These are phyloP conservation scores for Basileuterus tristriatus DNA, from an alignment of 2,797 vertebrate species.

Conservation along the genomic window DNA sequence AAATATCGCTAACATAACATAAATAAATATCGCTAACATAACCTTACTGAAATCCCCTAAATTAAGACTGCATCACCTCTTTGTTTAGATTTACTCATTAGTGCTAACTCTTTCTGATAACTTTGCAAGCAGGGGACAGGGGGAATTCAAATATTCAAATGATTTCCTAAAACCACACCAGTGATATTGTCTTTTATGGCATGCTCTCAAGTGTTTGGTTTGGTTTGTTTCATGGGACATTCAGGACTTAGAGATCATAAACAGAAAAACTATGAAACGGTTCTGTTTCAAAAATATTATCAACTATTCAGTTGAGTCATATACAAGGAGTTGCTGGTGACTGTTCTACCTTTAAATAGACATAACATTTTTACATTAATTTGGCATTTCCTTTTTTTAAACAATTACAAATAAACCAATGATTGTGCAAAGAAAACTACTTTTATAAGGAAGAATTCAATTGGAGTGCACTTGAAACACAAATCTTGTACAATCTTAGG, in stretches of 20 bases:
- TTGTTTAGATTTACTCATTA: not conserved
- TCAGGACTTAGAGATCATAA: not conserved
- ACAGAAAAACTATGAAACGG: not conserved
- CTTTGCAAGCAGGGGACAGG: not conserved
- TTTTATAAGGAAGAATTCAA: not conserved
- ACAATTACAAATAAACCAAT: not conserved
- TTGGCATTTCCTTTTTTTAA: not conserved
- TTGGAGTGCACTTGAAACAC: not conserved
- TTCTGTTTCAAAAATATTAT: not conserved
- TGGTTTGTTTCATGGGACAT: not conserved
- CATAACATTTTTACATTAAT: not conserved
- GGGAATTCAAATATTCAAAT: not conserved
- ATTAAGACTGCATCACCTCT: not conserved
- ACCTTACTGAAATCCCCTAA: not conserved
- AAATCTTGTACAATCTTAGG: no score
- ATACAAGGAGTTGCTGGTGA: not conserved
- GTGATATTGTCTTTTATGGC: not conserved
- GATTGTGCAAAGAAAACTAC: not conserved
- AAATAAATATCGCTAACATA: not conserved
- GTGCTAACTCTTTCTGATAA: not conserved
- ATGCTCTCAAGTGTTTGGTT: not conserved
- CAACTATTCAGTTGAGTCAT: not conserved
- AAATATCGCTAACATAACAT: not conserved
- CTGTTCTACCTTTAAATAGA: not conserved
- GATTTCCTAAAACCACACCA: not conserved